Evolutionary conservation across 92 coral and sea anemone genomes (phyloP).

Genomic region (Porites rus): DNA sequence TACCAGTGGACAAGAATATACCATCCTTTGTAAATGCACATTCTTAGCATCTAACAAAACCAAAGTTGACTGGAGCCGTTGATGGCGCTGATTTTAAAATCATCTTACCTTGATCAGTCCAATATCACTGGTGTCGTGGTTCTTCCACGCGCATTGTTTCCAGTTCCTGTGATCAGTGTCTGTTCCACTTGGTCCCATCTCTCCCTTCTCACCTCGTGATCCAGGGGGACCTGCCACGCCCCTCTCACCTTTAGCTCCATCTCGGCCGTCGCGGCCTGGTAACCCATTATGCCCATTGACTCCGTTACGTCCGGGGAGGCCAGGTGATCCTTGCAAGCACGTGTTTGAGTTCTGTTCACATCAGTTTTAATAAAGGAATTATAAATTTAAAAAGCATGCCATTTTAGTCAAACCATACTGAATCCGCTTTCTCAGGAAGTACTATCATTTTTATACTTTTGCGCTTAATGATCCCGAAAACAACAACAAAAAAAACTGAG

Average conservation of each 20-base stretch:
- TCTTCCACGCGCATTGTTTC: constrained; percentile 59
- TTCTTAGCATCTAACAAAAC: no score
- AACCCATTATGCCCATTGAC: constrained; percentile 53
- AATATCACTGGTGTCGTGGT: constrained; percentile 9
- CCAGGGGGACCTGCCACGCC: constrained; percentile 47
- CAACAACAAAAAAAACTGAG: no score
- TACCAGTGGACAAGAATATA: not conserved
- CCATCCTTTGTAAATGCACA: not conserved
- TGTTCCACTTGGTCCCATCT: not conserved
- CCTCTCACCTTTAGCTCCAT: constrained; percentile 30
- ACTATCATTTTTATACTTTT: no score
- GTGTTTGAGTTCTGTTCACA: not conserved
- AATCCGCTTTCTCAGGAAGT: no score
- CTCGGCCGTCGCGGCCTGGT: constrained; percentile 73
- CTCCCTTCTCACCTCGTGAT: constrained; percentile 24
- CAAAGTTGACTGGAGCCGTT: not conserved
- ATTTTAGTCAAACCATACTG: no score
- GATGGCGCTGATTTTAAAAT: not conserved
- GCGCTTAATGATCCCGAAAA: no score
- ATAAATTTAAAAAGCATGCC: no score
- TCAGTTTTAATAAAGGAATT: no score
- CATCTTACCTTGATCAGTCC: constrained; percentile 30
- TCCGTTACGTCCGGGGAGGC: constrained; percentile 52
- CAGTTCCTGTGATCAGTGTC: constrained; percentile 32
- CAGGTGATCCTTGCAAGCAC: constrained; percentile 48